Conservation (phyloP, 1,140 invertebrate species). For the Panagrolaimus sp. region DNA sequence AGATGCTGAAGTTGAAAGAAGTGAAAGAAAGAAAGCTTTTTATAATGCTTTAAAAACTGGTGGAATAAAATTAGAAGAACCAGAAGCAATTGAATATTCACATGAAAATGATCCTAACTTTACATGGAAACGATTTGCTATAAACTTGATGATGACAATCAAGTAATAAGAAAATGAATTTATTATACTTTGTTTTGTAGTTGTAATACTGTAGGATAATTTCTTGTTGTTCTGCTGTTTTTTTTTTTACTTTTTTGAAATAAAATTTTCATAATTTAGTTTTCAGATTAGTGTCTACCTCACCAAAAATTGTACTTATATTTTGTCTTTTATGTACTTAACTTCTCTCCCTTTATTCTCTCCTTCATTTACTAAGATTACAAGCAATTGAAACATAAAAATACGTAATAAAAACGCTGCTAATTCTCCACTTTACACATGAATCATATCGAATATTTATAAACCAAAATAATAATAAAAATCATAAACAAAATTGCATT, state of each 20-base stretch:
- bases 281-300: no score
- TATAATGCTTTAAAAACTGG: slow-evolving; percentile 34
- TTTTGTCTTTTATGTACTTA: no score
- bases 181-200: background rate
- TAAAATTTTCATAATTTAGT: no score
- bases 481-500: no score
- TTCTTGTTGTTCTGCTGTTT: background rate
- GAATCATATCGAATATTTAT: no score
- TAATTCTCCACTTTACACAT: no score
- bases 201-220: background rate
- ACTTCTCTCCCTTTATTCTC: no score
- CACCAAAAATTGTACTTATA: no score
- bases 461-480: no score
- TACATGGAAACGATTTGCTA: slow-evolving; percentile 35
- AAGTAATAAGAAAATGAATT: background rate
- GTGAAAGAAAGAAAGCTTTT: slow-evolving; percentile 32
- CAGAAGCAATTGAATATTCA: slow-evolving; percentile 30
- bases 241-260: background rate
- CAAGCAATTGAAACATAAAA: no score
- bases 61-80: slow-evolving; percentile 33
- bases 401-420: no score
- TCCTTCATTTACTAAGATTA: no score
- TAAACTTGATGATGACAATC: slow-evolving; percentile 41
- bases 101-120: slow-evolving; percentile 41
- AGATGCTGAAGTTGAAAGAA: slow-evolving; percentile 31